Base-by-base conservation (phyloP, 1,140 invertebrate genomes). In the Bombus vancouverensis region DNA sequence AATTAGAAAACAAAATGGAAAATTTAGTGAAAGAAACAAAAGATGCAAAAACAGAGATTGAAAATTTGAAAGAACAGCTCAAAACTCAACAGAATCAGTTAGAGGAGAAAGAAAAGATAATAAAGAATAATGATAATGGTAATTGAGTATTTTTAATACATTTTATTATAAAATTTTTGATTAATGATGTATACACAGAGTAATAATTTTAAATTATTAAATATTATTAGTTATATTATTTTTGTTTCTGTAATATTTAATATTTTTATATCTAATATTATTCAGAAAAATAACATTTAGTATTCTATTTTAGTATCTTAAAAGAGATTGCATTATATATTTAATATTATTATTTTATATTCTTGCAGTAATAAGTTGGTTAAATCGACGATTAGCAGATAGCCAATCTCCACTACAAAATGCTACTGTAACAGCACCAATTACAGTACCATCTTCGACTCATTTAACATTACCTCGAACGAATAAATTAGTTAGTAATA, bases 81-180 rank as follows among this genome's bases (percentile, higher is more conserved):
- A 95, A 96, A 90, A 90, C 82, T n/a, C 92, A 95, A 80, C 95
- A 96, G 89, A 88, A 93, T 82, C 92, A 95, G 73, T 72, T 97
- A 1, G 96, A 96, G 83, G 96, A 96, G 73, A 96, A 96, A 79
- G 96, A 96, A 44, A 96, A 96, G 85, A 96, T 93, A 62, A 96
- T 96, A 47, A 96, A 96, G 83, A 96, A 96, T 92, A 96, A 96
- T 92, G 96, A 96, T 90, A 96, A 96, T 93, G 96, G 96, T 96
- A 94, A 88, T 83, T 70, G 65, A 68, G 32, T 88, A 57, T 75
- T 18, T 53, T 22, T 74, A 18, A 32, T 59, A 57, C 4, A 47
- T 47, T n/a, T 47, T 74, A 18, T 9, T 37, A 65, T 13, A 22
- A 65, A 34, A 15, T 28, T 44, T 74, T 28, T 47, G 12, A 42